Conservation (phyloP, 2,888 invertebrate genomes). For the Synergus umbraculus region DNA sequence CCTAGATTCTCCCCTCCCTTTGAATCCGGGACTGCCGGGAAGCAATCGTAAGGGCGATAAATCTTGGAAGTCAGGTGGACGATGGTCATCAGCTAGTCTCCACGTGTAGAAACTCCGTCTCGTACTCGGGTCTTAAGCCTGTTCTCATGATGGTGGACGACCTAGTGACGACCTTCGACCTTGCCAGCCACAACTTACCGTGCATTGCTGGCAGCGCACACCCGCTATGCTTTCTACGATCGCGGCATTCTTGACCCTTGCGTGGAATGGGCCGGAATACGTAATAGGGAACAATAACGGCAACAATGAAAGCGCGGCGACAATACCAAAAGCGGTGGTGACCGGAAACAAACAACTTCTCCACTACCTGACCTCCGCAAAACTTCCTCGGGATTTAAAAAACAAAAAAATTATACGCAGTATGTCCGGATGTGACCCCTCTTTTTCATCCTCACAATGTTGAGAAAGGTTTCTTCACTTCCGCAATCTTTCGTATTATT, state of each 20-base stretch:
- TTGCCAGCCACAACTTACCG: constrained; percentile 72
- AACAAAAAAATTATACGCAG: not conserved
- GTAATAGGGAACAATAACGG: constrained; percentile 60
- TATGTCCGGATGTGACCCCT: constrained; percentile 27
- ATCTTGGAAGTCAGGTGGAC: constrained; percentile 75
- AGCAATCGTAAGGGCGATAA: constrained; percentile 71
- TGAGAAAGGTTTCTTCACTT: constrained; percentile 20
- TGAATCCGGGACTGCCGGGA: constrained; percentile 41
- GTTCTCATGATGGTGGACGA: constrained; percentile 72
- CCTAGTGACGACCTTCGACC: constrained; percentile 75
- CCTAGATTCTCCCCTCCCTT: not conserved
- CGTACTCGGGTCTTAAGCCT: constrained; percentile 59
- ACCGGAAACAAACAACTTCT: constrained; percentile 43
- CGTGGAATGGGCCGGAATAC: constrained; percentile 67
- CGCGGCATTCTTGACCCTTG: constrained; percentile 66
- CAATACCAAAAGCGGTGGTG: constrained; percentile 45
- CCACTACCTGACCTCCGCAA: not conserved
- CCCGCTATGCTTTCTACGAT: constrained; percentile 66
- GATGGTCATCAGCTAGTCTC: constrained; percentile 75
- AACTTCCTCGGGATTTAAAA: constrained; percentile 2
- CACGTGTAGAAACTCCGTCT: constrained; percentile 62
- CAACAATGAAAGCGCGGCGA: constrained; percentile 51
- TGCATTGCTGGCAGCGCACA: constrained; percentile 56
- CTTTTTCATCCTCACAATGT: constrained; percentile 21
- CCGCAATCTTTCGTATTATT: constrained; percentile 22